Conservation (phyloP, 2,113 vertebrate genomes). For the Bubo bubo region DNA sequence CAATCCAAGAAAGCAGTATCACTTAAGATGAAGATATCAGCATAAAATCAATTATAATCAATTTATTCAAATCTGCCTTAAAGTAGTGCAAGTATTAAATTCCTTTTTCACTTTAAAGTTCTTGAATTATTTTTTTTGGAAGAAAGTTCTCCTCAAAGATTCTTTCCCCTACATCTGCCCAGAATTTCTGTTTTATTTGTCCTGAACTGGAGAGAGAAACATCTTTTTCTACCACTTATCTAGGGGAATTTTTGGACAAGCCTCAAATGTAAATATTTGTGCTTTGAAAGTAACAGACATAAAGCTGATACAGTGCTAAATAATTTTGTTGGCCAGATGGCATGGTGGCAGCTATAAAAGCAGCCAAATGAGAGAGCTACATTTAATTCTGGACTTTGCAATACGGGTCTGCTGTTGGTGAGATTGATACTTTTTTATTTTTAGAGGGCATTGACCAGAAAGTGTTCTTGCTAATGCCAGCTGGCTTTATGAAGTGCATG, state of each 20-base stretch:
- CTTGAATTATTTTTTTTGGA: neutral
- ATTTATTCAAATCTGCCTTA: neutral
- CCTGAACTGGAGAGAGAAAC: neutral
- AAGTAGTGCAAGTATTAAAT: neutral
- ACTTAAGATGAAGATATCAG: neutral
- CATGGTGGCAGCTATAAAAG: neutral
- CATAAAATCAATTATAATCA: neutral
- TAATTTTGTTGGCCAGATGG: constrained; percentile 33
- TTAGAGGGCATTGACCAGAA: constrained; percentile 64
- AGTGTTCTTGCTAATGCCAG: constrained; percentile 38
- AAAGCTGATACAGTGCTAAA: constrained; percentile 5
- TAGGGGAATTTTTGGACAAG: constrained; percentile 15
- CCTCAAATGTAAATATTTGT: constrained; percentile 38
- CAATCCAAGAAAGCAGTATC: neutral
- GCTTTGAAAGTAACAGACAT: constrained; percentile 11
- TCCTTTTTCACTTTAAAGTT: neutral
- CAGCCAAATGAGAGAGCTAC: neutral
- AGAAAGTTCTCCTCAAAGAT: neutral
- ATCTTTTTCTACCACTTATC: neutral
- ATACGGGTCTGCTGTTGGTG: neutral
- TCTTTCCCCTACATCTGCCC: neutral
- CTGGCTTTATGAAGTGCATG: constrained; percentile 37
- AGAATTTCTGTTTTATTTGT: neutral
- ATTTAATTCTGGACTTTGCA: constrained; percentile 29
- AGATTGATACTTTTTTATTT: constrained; percentile 46